Base-by-base conservation (phyloP, 1,140 invertebrate genomes). In the Aplysia californica region DNA sequence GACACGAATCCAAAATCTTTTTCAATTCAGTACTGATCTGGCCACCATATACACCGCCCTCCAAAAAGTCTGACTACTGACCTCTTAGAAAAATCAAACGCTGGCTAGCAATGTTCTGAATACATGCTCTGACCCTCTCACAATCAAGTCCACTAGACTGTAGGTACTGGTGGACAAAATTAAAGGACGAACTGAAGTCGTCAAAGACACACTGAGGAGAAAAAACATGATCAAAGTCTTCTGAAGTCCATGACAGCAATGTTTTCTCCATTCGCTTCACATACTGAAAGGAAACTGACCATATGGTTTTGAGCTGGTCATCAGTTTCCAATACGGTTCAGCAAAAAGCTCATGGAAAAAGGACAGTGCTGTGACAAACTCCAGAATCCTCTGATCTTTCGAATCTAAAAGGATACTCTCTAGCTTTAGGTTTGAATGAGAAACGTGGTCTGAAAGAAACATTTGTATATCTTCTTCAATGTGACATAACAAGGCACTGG, bases 21-120 rank as follows among this genome's bases (percentile, higher is more conserved):
- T 41, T 41, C 2, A 73, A 18, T 6, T 55, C 61, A 44, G 18
- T 20, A 36, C 66, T 58, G 20, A 64, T 20, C 15, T 20, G 64
- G 10, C 33, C 18, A 29, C 26, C 38, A 70, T 74, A 80, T 21
- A 56, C 36, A 26, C 79, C 79, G 68, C 50, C 67, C 20, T 59
- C 29, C 2, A 80, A 36, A 65, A 79, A 75, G 61, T 81, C 80
- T 29, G 18, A 59, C 15, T 79, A 56, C 33, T 79, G 80, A 36
- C 73, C 36, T 64, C 65, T 39, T 2, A 74, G 56, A 55, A 79
- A 56, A 56, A 33, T 29, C 38, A 72, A 15, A 55, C 77, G 68
- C 2, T 44, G 2, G 29, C 29, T n/a, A 65, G 58, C 74, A n/a
- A 80, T 29, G 6, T 55, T 15, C 33, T 59, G 36, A 18, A 79